A percentile compares a stretch with the other conserved stretches of the same genome.
phyloP scores from a whole-genome alignment of 2,113 vertebrate species.

The Sapayoa aenigma region DNA sequence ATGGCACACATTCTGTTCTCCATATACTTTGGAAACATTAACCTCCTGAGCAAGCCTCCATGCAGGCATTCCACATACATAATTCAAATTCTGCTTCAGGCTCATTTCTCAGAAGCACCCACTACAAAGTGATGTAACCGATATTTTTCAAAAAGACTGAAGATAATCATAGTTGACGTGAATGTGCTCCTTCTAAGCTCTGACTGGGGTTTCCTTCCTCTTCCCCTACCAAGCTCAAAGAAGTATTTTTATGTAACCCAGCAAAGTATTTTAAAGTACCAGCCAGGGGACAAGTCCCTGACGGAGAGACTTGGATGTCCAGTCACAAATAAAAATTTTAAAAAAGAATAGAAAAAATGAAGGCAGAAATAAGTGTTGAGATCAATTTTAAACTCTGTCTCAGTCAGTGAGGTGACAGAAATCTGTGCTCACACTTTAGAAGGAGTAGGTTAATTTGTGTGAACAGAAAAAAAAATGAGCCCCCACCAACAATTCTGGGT shows the following conservation, averaged over 20 bases:
- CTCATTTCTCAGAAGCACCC: not conserved
- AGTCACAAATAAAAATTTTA: not conserved
- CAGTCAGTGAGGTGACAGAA: not conserved
- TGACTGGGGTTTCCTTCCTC: not conserved
- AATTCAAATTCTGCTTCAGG: conserved; percentile 44
- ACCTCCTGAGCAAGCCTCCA: not conserved
- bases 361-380: not conserved
- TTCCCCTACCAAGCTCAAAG: not conserved
- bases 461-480: not conserved
- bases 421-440: not conserved
- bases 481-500: not conserved
- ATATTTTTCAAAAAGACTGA: not conserved
- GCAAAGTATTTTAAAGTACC: not conserved
- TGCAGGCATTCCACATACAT: conserved; percentile 1
- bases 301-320: not conserved
- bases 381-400: not conserved
- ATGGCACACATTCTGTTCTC: not conserved
- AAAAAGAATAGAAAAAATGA: not conserved
- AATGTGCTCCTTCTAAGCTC: not conserved
- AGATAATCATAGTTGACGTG: not conserved
- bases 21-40: not conserved
- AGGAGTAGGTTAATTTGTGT: not conserved
- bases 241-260: not conserved
- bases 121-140: not conserved
- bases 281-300: not conserved